Evolutionary conservation across 1,140 invertebrate genomes (phyloP), one percentile per base, ranked within the genome.

Genomic region (Micrasema longulum): DNA sequence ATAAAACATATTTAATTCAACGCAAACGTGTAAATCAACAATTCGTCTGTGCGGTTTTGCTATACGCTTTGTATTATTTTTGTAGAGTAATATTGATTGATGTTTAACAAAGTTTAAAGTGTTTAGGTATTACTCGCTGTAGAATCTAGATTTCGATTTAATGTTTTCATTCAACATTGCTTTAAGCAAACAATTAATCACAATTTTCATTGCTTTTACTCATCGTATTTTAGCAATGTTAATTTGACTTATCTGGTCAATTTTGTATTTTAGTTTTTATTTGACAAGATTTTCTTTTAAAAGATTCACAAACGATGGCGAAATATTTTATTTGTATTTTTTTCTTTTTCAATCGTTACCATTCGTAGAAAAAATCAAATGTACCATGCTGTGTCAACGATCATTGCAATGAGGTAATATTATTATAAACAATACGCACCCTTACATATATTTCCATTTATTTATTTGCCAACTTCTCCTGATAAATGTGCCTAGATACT

Each of bases 381-480:
- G 92, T 95, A 95, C 89, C 92, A 94, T 87, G 93, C 93, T 80
- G 93, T 95, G 79, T 95, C 93, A 73, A 93, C 93, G 80, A 93
- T 95, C 82, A 93, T 95, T 83, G 91, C 92, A 77, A 93, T 95
- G 91, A 95, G 93, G 93, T 95, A 94, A 92, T 77, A 68, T 14
- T 18, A 45, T 47, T 47, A 41, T 60, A 36, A 38, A 60, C 14
- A 41, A 43, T 69, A 53, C 65, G 73, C 73, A 75, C 73, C 64
- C 35, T 55, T 73, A 74, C 55, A 64, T 14, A 23, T 68, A 43
- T 68, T 47, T 64, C 18, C 43, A 47, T 16, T 14, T 66, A 50
- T 65, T 65, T 50, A 66, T 36, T 66, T 66, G 47, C 64, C 23
- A 64, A 50, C 48, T 55, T 16, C 26, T 55, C 12, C 22, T 35